Evolutionary conservation across 2,888 invertebrate species (phyloP), one percentile per base, ranked within the genome.

Genomic region (Norana najaformis): DNA sequence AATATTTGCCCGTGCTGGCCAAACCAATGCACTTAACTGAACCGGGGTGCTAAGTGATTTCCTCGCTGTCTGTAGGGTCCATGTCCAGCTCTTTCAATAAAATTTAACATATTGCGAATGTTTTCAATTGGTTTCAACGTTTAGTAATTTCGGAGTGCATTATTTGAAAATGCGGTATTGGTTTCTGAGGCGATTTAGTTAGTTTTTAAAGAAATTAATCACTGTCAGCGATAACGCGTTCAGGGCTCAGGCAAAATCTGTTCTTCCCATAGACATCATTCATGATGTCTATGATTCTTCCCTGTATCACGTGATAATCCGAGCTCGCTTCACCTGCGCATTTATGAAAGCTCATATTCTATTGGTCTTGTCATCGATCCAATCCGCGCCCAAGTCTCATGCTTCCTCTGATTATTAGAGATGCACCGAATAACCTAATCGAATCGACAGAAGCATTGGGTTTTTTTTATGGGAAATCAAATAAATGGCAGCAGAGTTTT

Each of bases 351-450:
- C 30, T 69, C 69, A 8, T n/a, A n/a, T n/a, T n/a, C n/a, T 69
- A 8, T n/a, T n/a, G 30, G 69, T 30, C n/a, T n/a, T 69, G 69
- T n/a, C 69, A 30, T 30, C n/a, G 6, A 0, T 30, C 69, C 69
- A 69, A 69, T 69, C n/a, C n/a, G n/a, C n/a, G n/a, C n/a, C n/a
- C 69, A 69, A 69, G 69, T 69, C 69, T 69, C 69, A 69, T n/a
- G 69, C n/a, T 69, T 69, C 69, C 11, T 30, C 20, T 11, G 69
- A 69, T 8, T 69, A 69, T 69, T 69, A 69, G 30, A n/a, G n/a
- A 69, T 5, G 69, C 16, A 69, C 69, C 69, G 69, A 69, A n/a
- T n/a, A 69, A 69, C 16, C 30, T 30, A 69, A 69, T 16, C 4
- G 69, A 13, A 69, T 6, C n/a, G 69, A n/a, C 69, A 69, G 6